A percentile compares a stretch with the other conserved stretches of the same genome.
These are phyloP conservation scores for Cabera pusaria DNA, from an alignment of 2,888 invertebrate species.

Conservation along the genomic window DNA sequence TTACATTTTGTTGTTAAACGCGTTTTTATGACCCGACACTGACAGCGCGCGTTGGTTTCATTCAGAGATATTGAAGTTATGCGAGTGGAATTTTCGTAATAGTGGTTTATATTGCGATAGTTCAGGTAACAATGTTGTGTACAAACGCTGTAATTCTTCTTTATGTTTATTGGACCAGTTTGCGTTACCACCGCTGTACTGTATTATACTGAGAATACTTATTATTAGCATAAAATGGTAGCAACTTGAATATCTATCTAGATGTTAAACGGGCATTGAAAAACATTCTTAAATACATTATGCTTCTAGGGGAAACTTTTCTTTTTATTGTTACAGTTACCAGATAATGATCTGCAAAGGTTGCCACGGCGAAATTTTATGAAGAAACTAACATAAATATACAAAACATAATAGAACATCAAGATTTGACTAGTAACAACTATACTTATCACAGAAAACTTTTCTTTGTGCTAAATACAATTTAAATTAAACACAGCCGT, in stretches of 20 bases:
- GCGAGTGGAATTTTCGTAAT: slow-evolving; percentile 24
- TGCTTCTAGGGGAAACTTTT: too few species aligned
- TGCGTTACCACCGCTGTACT: slow-evolving; percentile 11
- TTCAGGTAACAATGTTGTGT: slow-evolving; percentile 17
- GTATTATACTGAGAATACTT: slow-evolving; percentile 7
- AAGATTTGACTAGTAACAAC: too few species aligned
- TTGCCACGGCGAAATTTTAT: too few species aligned
- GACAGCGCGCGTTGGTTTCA: slow-evolving; percentile 23
- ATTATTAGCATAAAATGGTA: slow-evolving; percentile 8
- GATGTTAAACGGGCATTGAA: neutral
- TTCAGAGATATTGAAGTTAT: slow-evolving; percentile 17
- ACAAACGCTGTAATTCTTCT: slow-evolving; percentile 18
- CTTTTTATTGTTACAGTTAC: too few species aligned
- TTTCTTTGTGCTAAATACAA: slow-evolving; percentile 26
- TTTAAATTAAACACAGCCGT: slow-evolving; percentile 22
- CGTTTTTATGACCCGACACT: slow-evolving; percentile 22
- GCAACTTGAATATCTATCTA: slow-evolving; percentile 1
- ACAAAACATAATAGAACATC: too few species aligned
- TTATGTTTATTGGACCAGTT: slow-evolving; percentile 24
- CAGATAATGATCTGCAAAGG: too few species aligned
- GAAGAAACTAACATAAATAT: too few species aligned
- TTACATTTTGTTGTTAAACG: slow-evolving; percentile 15
- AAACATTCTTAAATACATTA: too few species aligned
- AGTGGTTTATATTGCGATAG: slow-evolving; percentile 18
- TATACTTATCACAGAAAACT: slow-evolving; percentile 14